Evolutionary conservation across 2,797 vertebrate species (phyloP).

Genomic region (Falco novaeseelandiae): DNA sequence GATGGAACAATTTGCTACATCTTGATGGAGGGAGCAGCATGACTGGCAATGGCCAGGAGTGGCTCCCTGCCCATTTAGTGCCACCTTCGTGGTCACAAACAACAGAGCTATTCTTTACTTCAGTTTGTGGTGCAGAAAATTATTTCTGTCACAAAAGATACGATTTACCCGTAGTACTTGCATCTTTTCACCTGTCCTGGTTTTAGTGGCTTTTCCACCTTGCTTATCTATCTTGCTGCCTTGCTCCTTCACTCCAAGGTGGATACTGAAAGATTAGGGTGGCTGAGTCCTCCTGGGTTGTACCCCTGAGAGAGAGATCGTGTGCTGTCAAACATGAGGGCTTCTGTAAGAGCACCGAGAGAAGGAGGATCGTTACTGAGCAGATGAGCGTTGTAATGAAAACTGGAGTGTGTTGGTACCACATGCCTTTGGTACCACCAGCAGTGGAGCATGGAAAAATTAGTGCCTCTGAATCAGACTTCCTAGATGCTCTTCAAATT

Average conservation of each 20-base stretch:
- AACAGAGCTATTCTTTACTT: not conserved
- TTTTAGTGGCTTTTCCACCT: not conserved
- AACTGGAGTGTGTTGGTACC: not conserved
- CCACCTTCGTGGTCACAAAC: not conserved
- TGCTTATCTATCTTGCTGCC: not conserved
- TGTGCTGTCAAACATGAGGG: not conserved
- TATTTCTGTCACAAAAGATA: not conserved
- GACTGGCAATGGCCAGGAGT: not conserved
- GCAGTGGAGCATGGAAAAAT: not conserved
- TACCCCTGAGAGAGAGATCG: not conserved
- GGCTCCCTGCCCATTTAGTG: not conserved
- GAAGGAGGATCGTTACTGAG: not conserved
- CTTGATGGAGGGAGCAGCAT: not conserved
- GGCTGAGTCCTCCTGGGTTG: not conserved
- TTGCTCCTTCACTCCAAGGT: not conserved
- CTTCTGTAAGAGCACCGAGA: not conserved
- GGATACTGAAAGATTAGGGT: not conserved
- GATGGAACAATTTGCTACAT: not conserved
- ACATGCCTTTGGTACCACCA: not conserved
- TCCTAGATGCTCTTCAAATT: not conserved
- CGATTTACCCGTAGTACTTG: not conserved
- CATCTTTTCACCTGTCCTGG: not conserved
- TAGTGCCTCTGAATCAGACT: not conserved
- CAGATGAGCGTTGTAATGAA: not conserved
- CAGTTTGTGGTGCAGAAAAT: not conserved